phyloP scores from a whole-genome alignment of 2,797 vertebrate genomes.

The Channallabes apus region DNA sequence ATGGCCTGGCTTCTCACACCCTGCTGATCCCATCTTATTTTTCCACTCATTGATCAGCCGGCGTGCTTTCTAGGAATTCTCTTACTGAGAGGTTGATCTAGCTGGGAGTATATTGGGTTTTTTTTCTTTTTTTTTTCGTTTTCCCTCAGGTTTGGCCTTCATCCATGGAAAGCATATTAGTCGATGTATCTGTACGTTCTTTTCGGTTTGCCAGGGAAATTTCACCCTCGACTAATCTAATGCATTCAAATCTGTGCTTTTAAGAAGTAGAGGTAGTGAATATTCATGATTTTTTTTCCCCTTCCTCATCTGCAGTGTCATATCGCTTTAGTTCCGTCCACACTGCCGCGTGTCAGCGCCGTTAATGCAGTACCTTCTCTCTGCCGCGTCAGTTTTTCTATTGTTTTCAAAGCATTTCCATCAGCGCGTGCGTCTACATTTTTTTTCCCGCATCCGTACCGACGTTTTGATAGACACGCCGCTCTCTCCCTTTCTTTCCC shows the following conservation, averaged over 20 bases:
- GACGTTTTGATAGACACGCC: constrained; percentile 39
- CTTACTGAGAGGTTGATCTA: constrained; percentile 11
- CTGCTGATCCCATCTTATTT: constrained; percentile 41
- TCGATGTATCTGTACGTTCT: constrained; percentile 30
- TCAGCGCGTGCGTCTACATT: not conserved
- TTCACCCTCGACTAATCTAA: constrained; percentile 37
- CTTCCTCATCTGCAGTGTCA: constrained; percentile 22
- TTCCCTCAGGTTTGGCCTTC: constrained; percentile 39
- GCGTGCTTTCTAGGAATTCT: constrained; percentile 31
- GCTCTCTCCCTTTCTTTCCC: constrained; percentile 4
- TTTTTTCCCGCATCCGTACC: not conserved
- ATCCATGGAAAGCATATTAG: constrained; percentile 35
- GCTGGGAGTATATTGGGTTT: not conserved
- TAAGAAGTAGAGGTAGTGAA: constrained; percentile 28
- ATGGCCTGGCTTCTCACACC: constrained; percentile 32
- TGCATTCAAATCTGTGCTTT: constrained; percentile 36
- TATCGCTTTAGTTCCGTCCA: constrained; percentile 21
- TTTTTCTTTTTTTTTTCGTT: not conserved
- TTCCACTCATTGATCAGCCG: constrained; percentile 39
- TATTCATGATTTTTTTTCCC: constrained; percentile 24
- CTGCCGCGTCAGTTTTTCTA: constrained; percentile 4
- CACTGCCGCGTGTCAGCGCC: not conserved
- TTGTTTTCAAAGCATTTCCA: not conserved
- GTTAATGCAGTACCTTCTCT: not conserved
- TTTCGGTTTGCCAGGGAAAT: constrained; percentile 37